Conservation (phyloP, 2,113 vertebrate species). For the Neotoma lepida region DNA sequence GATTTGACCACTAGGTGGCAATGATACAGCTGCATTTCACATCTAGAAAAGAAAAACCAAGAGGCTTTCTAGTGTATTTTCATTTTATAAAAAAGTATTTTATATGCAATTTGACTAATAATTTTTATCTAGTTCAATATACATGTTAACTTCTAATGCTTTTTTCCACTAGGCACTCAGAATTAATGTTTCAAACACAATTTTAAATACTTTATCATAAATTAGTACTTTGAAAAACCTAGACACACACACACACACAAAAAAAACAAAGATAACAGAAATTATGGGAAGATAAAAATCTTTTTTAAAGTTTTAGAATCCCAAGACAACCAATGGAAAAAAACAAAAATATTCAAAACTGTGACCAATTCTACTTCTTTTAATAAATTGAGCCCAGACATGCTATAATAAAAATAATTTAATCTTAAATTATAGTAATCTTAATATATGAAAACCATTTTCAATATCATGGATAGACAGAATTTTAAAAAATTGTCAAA, state of each 20-base stretch:
- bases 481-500: slow-evolving; percentile 47
- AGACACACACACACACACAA: background rate
- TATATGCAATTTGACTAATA: slow-evolving; percentile 34
- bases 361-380: background rate
- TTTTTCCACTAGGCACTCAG: background rate
- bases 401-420: background rate
- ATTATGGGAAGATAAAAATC: slow-evolving; percentile 53
- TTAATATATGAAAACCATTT: slow-evolving; percentile 43
- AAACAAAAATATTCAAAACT: slow-evolving; percentile 52
- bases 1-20: slow-evolving; percentile 75
- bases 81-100: slow-evolving; percentile 56
- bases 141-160: slow-evolving; percentile 20
- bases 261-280: slow-evolving; percentile 45
- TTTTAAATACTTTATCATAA: slow-evolving; percentile 59
- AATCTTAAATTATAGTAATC: slow-evolving; percentile 53
- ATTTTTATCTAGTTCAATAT: slow-evolving; percentile 30
- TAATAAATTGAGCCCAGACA: background rate
- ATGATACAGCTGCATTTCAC: slow-evolving; percentile 57
- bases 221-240: slow-evolving; percentile 29
- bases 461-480: slow-evolving; percentile 47
- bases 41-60: slow-evolving; percentile 30
- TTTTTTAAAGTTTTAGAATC: slow-evolving; percentile 53
- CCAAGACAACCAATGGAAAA: slow-evolving; percentile 61
- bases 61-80: slow-evolving; percentile 50
- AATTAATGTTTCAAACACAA: slow-evolving; percentile 54